Percentiles rank a stretch among this genome's conserved stretches.
Evolutionary conservation across 1,140 invertebrate genomes (phyloP).

Genomic region (Polypedilum pembai): DNA sequence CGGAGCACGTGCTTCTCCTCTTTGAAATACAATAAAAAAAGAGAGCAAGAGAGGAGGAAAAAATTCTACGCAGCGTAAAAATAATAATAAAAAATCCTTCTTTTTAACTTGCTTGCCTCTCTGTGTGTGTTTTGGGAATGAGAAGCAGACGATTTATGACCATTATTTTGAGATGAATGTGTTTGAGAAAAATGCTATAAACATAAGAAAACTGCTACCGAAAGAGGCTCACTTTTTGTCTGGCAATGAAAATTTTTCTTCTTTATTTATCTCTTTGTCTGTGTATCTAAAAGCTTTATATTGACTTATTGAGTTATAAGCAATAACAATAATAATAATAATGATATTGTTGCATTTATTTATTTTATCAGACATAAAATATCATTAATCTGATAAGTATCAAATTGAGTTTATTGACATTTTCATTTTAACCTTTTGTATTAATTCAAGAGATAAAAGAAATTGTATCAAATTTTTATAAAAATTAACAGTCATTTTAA

Average conservation of each 20-base stretch:
- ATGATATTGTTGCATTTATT: neutral
- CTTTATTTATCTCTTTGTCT: slow-evolving; percentile 22
- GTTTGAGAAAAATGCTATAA: slow-evolving; percentile 4
- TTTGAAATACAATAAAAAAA: neutral
- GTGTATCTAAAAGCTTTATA: neutral
- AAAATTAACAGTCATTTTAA: too few relatives aligned
- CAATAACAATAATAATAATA: neutral
- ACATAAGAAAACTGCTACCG: neutral
- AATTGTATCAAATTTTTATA: too few relatives aligned
- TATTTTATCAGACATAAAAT: too few relatives aligned
- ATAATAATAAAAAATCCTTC: neutral
- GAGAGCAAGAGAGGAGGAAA: slow-evolving; percentile 3
- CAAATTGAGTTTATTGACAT: too few relatives aligned
- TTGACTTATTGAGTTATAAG: neutral
- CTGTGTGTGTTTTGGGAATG: neutral
- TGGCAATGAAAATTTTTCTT: slow-evolving; percentile 16
- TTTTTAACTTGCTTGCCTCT: neutral
- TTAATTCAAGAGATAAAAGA: too few relatives aligned
- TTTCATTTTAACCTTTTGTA: too few relatives aligned
- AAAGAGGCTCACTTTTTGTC: slow-evolving; percentile 14
- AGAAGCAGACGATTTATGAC: slow-evolving; percentile 11
- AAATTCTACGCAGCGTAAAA: neutral
- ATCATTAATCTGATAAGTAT: too few relatives aligned
- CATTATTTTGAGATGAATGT: slow-evolving; percentile 12
- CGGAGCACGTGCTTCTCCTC: neutral